Evolutionary conservation across 2,113 vertebrate genomes (phyloP), one percentile per base, ranked within the genome.

Genomic region (Platichthys flesus): DNA sequence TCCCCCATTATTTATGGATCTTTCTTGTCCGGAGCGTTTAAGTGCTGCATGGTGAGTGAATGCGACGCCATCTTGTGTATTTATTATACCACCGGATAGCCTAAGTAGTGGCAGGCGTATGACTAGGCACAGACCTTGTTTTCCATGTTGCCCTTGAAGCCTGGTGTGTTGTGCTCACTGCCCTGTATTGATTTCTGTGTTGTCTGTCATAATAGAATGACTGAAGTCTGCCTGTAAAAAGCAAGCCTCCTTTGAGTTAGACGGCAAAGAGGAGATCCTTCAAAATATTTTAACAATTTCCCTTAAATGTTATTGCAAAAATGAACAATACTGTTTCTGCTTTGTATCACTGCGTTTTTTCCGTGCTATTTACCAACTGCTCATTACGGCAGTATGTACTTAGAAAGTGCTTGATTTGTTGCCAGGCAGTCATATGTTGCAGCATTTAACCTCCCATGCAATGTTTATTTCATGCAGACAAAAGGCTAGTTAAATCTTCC

Each of bases 1-100:
- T 80, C 81, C 67, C 78, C 90, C 71, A 92, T 94, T 94, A 93
- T 91, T 94, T 94, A 92, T 92, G 87, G 82, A 90, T 90, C 85
- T 88, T 81, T 85, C 91, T 89, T 91, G 90, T 92, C 86, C 86
- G 88, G 84, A 82, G 86, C 84, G 20, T 89, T 92, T 92, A 91
- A 91, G 90, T 88, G 84, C 86, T 78, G 73, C 78, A 76, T 68
- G 85, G 79, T 89, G 88, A 91, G 83, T 86, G 90, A 92, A 90
- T 88, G 81, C 89, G 88, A 85, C 75, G 75, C 83, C 84, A 78
- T 88, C 61, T 89, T 91, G 85, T 92, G 90, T 93, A 91, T 91
- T 91, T 90, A 90, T 90, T 76, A 79, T 81, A 66, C 78, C 70
- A 55, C 57, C 78, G 84, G 72, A 73, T 82, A 62, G 75, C 72